Conservation (phyloP, 2,888 invertebrate genomes). For the Synanthedon formicaeformis region DNA sequence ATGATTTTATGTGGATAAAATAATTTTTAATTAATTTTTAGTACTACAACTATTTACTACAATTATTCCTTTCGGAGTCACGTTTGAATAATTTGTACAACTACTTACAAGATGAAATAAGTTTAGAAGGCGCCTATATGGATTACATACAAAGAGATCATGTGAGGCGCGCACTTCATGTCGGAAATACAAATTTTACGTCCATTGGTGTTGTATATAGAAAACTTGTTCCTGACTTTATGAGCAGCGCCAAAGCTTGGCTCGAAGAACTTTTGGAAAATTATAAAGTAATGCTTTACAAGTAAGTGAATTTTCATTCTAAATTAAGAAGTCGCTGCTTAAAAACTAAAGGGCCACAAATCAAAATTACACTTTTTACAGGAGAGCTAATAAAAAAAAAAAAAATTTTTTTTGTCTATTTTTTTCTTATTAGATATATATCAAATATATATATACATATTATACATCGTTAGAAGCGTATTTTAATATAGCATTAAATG, state of each 20-base stretch:
- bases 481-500: too few species aligned
- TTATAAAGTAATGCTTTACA: conserved; percentile 72
- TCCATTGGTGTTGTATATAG: conserved; percentile 62
- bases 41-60: conserved; percentile 64
- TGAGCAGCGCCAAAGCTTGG: conserved; percentile 70
- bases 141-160: conserved; percentile 54
- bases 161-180: conserved; percentile 62
- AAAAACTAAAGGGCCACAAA: too few species aligned
- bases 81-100: conserved; percentile 61
- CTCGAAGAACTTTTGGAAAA: conserved; percentile 66
- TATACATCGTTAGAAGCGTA: too few species aligned
- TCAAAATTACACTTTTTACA: too few species aligned
- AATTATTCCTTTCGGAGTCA: conserved; percentile 52
- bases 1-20: neutral
- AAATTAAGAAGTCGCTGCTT: too few species aligned
- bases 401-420: too few species aligned
- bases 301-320: conserved; percentile 36
- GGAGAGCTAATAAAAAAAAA: too few species aligned
- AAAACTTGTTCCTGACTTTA: conserved; percentile 64
- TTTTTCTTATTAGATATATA: too few species aligned
- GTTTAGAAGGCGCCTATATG: conserved; percentile 45
- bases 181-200: conserved; percentile 62
- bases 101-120: conserved; percentile 50
- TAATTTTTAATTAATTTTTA: conserved; percentile 20
- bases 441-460: too few species aligned